Conservation (phyloP, 2,113 vertebrate genomes). For the Heloderma charlesbogerti region DNA sequence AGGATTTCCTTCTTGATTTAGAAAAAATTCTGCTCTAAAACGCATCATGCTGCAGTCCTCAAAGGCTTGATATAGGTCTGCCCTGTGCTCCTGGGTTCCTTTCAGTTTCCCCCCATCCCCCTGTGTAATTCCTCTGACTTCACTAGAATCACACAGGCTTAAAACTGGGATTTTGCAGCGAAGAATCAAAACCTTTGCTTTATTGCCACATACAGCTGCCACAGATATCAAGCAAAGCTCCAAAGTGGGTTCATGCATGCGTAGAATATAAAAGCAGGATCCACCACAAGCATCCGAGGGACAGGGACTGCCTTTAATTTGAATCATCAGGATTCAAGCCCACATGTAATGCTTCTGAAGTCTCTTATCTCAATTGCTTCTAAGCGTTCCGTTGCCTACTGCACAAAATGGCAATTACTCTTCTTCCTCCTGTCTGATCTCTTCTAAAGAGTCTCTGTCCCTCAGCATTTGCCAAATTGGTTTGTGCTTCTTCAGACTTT, state of each 20-base stretch:
- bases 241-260: background rate
- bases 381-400: constrained; percentile 45
- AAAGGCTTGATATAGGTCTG: background rate
- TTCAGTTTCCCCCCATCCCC: background rate
- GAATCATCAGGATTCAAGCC: constrained; percentile 22
- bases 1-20: background rate
- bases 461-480: constrained; percentile 61
- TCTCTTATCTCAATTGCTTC: constrained; percentile 64
- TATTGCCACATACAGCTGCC: accelerated
- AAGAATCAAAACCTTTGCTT: background rate
- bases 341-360: constrained; percentile 60
- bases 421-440: constrained; percentile 55
- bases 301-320: constrained; percentile 38
- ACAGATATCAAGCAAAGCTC: accelerated
- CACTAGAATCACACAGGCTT: background rate
- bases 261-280: accelerated
- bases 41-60: background rate
- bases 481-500: constrained; percentile 56
- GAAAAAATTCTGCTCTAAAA: background rate
- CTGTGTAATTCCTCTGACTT: background rate
- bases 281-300: constrained; percentile 9
- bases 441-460: constrained; percentile 45
- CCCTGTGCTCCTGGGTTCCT: background rate
- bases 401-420: constrained; percentile 60
- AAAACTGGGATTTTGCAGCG: background rate